A percentile compares a stretch with the other conserved stretches of the same genome.
These are phyloP conservation scores for Aix galericulata DNA, from an alignment of 2,113 vertebrate genomes.

Conservation along the genomic window DNA sequence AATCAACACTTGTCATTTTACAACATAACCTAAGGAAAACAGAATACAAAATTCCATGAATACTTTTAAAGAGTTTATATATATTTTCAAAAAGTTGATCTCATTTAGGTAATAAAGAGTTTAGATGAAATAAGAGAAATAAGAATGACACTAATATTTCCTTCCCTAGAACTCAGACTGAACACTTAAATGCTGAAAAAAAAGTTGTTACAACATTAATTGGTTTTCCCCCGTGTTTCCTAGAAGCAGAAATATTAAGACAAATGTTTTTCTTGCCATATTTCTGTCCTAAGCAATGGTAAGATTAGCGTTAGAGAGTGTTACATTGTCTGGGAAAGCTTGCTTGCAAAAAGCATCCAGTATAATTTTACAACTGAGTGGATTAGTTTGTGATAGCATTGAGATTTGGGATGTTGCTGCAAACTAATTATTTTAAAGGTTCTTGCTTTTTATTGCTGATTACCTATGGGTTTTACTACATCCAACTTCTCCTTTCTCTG, in stretches of 20 bases:
- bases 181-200: not conserved
- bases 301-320: not conserved
- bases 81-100: not conserved
- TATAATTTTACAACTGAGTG: slow-evolving; percentile 32
- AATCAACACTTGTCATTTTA: not conserved
- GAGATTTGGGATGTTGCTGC: slow-evolving; percentile 19
- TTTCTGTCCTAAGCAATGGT: not conserved
- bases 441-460: slow-evolving; percentile 45
- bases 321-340: not conserved
- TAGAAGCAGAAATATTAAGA: not conserved
- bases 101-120: not conserved
- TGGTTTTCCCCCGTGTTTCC: not conserved
- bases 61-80: not conserved
- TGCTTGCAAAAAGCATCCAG: not conserved
- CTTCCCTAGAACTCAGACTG: not conserved
- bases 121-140: not conserved
- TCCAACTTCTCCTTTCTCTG: slow-evolving; percentile 2
- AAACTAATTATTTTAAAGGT: not conserved
- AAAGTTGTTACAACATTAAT: not conserved
- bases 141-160: not conserved
- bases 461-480: slow-evolving; percentile 23
- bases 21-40: not conserved
- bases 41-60: not conserved
- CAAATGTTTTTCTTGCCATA: not conserved
- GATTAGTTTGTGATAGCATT: not conserved